A percentile compares a stretch with the other conserved stretches of the same genome.
These are phyloP conservation scores for Labroides dimidiatus DNA, from an alignment of 2,797 vertebrate genomes.

Conservation along the genomic window DNA sequence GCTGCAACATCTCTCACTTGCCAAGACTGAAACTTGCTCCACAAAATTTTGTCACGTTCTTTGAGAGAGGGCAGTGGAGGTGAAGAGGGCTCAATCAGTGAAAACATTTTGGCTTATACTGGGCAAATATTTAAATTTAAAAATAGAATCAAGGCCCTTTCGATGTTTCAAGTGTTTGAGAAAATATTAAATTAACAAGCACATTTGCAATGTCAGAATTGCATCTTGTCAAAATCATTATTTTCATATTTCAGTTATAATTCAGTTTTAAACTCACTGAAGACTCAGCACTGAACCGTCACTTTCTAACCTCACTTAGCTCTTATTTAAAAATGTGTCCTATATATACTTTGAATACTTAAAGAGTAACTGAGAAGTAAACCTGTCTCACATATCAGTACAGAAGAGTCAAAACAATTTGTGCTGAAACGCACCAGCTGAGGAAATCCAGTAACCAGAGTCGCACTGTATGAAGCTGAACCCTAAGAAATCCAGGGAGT, in stretches of 20 bases:
- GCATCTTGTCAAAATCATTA: no score
- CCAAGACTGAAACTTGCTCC: background rate
- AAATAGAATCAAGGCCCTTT: no score
- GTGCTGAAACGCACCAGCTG: slow-evolving; percentile 36
- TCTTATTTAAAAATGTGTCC: background rate
- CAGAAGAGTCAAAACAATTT: slow-evolving; percentile 14
- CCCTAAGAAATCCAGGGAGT: slow-evolving; percentile 31
- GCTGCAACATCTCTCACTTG: background rate
- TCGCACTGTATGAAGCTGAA: slow-evolving; percentile 30
- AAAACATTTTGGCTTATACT: background rate
- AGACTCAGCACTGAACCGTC: background rate
- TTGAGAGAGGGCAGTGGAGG: background rate
- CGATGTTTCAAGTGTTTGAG: no score
- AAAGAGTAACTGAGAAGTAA: slow-evolving; percentile 17
- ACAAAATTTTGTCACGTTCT: background rate
- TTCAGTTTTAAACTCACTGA: no score
- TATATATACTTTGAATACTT: slow-evolving; percentile 14
- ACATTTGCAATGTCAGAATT: no score
- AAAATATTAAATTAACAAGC: no score
- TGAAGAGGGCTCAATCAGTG: background rate
- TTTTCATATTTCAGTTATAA: no score
- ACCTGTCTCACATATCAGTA: slow-evolving; percentile 15
- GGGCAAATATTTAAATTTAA: background rate
- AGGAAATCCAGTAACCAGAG: slow-evolving; percentile 43
- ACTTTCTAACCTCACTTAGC: background rate